Base-by-base conservation (phyloP, 37 sponge, comb jelly and placozoan genomes). In the Crambe crambe region DNA sequence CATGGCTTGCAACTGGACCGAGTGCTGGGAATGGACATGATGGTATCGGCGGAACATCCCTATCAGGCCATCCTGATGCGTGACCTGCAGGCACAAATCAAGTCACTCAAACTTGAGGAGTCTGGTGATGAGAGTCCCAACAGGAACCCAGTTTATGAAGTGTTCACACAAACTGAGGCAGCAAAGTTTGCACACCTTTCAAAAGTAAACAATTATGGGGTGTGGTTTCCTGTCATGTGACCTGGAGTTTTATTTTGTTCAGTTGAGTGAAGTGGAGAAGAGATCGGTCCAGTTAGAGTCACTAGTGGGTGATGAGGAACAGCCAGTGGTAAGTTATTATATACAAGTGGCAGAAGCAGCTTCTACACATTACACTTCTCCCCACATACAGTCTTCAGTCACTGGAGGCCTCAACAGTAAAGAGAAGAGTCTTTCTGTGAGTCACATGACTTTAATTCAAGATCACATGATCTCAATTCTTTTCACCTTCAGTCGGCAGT, bases 111-210 rank as follows among this genome's bases (percentile, higher is more conserved):
- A 58, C 0, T 70, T 1, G 21, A 77, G 63, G 43, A 6, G 1
- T 8, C 54, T 44, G 25, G 15, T 15, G 79, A 15, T 40, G 2
- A 9, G 44, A 10, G 51, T 15, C 35, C 26, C 2, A 29, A 36
- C 22, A 64, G 42, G 22, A 25, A 42, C 35, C 47, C 75, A n/a
- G 26, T 78, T 26, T 89, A 89, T 41, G 89, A 89, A 42, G 66
- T 89, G 26, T 89, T 78, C 66, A 56, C 79, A 15, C 60, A 63
- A 20, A 65, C 78, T 2, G 89, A 89, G 47, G 37, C 89, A 0
- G 89, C 80, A 2, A 89, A 89, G 43, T 89, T 89, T 63, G 63
- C 83, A 12, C 83, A 89, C 42, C 74, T 89, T 37, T 89, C 89
- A 2, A 89, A 89, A 74, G 89, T 89, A 2, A 73, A 56, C 29